Conservation (phyloP, 2,888 invertebrate species). For the Uloborus plumipes region DNA sequence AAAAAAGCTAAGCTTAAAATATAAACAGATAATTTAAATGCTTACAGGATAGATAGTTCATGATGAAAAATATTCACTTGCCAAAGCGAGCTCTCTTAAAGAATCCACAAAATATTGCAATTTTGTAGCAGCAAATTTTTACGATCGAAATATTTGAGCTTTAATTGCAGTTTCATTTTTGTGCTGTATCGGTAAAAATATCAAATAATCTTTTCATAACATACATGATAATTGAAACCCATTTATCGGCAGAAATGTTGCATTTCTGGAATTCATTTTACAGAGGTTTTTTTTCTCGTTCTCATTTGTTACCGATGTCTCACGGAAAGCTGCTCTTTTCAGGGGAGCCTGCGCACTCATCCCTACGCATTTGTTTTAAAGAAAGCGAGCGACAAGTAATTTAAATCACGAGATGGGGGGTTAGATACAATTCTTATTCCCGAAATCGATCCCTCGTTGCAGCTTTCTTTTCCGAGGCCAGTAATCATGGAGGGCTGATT, state of each 20-base stretch:
- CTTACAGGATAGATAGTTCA: too few species aligned
- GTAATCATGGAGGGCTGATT: conserved; percentile 14
- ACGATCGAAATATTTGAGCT: too few species aligned
- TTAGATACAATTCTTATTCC: conserved; percentile 21
- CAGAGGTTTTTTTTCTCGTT: background rate
- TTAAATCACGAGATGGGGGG: conserved; percentile 45
- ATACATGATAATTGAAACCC: background rate
- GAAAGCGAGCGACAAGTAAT: conserved; percentile 36
- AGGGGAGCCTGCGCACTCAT: background rate
- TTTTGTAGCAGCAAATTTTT: too few species aligned
- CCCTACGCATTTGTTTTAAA: conserved; percentile 21
- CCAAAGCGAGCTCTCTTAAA: too few species aligned
- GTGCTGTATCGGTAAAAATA: too few species aligned
- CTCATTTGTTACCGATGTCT: conserved; percentile 13
- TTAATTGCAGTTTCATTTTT: too few species aligned
- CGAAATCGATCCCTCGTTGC: background rate
- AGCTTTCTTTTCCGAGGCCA: conserved; percentile 7
- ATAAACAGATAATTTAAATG: too few species aligned
- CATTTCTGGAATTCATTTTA: conserved; percentile 7
- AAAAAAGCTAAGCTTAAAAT: too few species aligned
- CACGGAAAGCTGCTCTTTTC: conserved; percentile 1
- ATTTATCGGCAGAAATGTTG: conserved; percentile 7
- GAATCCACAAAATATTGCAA: too few species aligned
- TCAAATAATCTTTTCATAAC: too few species aligned
- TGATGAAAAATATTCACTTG: too few species aligned